Base-by-base conservation (phyloP, 30 jellyfish, hydroid and myxozoan species). In the Clytia hemisphaerica region DNA sequence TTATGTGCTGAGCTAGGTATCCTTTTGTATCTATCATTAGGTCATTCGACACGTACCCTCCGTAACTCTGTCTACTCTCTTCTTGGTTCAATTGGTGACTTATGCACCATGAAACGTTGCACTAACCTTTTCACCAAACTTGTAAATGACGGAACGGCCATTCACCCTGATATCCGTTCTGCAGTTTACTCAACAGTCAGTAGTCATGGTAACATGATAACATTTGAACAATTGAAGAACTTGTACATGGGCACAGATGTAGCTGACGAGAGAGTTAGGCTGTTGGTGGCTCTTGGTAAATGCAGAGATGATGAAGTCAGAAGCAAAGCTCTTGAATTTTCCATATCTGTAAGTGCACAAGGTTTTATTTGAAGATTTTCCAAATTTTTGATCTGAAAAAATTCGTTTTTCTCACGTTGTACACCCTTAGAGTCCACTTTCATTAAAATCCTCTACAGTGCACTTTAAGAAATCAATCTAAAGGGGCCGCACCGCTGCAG, bases 31-130 rank as follows among this genome's bases (percentile, higher is more conserved):
- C 53, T 42, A n/a, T 4, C 18, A 24, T 3, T 9, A 82, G 95
- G 92, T 24, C 95, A 83, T 37, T 65, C 75, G 3, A 58, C 72
- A 36, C 72, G 85, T 25, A 49, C 75, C 60, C 37, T 83, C 77
- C 65, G 95, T 22, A 83, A 85, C 68, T 77, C 75, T 51, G 92
- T 83, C 3, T 61, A 74, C 50, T 75, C 76, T 9, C 57, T 61
- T 76, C 92, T 83, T 33, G 95, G 95, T 19, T 42, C 63, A 36
- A 37, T 37, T 60, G 92, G 92, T 10, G 92, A 83, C 76, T 82
- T 74, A 77, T 76, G 80, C 21, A 75, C 92, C 0, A 45, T 83
- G 9, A 71, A 58, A 18, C 92, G 75, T 59, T 74, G 92, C 85
- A 44, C 58, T 24, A 51, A 49, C 37, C 40, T 91, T 37, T 83